Percentiles rank a stretch among this genome's conserved stretches.
Evolutionary conservation across 2,888 invertebrate genomes (phyloP).

Genomic region (Drosophila parthenogenetica): DNA sequence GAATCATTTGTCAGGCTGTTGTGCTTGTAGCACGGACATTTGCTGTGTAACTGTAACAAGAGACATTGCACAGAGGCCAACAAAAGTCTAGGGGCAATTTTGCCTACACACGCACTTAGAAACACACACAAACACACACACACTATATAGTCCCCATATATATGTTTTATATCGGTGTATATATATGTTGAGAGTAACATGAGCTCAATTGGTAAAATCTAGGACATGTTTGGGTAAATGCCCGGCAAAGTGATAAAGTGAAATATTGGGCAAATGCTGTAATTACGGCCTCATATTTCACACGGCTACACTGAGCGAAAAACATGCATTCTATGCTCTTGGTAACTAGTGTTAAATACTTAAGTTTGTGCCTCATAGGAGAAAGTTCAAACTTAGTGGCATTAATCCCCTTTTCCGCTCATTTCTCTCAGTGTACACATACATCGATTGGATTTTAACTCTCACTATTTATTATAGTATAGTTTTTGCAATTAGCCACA

Average conservation of each 20-base stretch:
- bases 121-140: constrained; percentile 16
- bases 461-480: constrained; percentile 59
- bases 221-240: constrained; percentile 76
- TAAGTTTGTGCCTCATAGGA: too few species aligned
- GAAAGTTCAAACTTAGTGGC: too few species aligned
- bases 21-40: constrained; percentile 25
- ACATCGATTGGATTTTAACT: background rate
- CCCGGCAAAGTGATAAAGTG: constrained; percentile 78
- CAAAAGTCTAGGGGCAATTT: constrained; percentile 47
- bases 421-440: background rate
- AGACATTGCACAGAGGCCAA: constrained; percentile 64
- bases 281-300: constrained; percentile 79
- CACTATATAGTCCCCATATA: constrained; percentile 1
- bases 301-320: constrained; percentile 7
- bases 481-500: constrained; percentile 69
- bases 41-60: constrained; percentile 50
- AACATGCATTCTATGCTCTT: background rate
- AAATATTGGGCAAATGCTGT: constrained; percentile 75
- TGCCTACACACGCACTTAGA: constrained; percentile 60
- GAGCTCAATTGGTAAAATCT: constrained; percentile 78
- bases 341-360: too few species aligned
- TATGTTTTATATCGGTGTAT: constrained; percentile 1
- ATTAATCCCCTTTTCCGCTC: too few species aligned
- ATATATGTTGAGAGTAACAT: constrained; percentile 52
- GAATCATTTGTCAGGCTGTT: constrained; percentile 76